These are phyloP conservation scores for Poecilia velifera DNA, from an alignment of 2,797 vertebrate genomes.

Conservation along the genomic window DNA sequence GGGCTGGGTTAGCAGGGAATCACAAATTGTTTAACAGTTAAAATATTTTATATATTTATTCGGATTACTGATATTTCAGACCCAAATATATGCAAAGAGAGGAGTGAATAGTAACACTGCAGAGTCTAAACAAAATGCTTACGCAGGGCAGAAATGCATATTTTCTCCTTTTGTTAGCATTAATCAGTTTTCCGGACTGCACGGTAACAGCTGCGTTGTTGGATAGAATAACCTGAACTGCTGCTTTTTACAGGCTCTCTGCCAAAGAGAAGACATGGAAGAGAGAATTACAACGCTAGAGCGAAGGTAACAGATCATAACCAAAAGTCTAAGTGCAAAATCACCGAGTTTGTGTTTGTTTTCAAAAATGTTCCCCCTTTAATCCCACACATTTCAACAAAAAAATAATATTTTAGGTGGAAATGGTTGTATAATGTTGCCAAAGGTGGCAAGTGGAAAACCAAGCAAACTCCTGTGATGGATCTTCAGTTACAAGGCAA, in stretches of 20 bases:
- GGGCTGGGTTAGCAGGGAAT: background rate
- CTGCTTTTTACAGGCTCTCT: conserved; percentile 83
- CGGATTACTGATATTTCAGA: background rate
- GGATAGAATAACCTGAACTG: conserved; percentile 1
- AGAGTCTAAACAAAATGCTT: background rate
- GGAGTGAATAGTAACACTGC: background rate
- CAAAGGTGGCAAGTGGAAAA: background rate
- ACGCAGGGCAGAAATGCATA: background rate
- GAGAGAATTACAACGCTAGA: conserved; percentile 93
- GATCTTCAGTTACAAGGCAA: background rate
- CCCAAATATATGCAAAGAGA: background rate
- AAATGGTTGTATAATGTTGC: background rate
- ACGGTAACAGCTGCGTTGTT: conserved; percentile 7
- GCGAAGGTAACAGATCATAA: conserved; percentile 77
- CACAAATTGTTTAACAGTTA: background rate
- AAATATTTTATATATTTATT: background rate
- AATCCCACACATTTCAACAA: background rate
- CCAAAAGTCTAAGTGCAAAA: background rate
- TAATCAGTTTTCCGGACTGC: conserved; percentile 6
- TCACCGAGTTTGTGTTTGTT: background rate
- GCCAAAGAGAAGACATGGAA: conserved; percentile 94
- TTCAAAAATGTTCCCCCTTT: background rate
- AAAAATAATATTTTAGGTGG: background rate
- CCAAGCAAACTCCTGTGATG: background rate
- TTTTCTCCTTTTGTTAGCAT: background rate